Evolutionary conservation across 2,113 vertebrate genomes (phyloP), one percentile per base, ranked within the genome.

Genomic region (Notothenia rossii): DNA sequence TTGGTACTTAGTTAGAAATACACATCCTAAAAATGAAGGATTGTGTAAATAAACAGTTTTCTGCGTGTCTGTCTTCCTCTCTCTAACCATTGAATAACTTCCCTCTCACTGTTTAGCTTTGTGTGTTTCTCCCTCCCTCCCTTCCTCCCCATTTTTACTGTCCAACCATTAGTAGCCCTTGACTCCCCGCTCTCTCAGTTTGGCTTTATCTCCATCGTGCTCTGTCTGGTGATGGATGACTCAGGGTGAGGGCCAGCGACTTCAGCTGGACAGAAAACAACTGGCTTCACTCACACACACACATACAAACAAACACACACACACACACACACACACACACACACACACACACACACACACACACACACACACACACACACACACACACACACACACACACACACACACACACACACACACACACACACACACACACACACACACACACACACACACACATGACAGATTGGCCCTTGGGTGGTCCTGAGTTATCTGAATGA

Each of bases 211-310:
- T 70, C 76, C 75, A 66, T 84, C 84, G 55, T 36, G 67, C 77
- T 84, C 76, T 63, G 68, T 74, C 80, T 56, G 9, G 80, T 92
- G 87, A 91, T 88, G 87, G 87, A 92, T 92, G 70, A 80, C 70
- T 87, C 74, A 55, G 83, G 81, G 86, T 85, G 85, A 84, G 82
- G 87, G 82, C 82, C 81, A 20, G 73, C 54, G 85, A 89, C 87
- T 89, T 88, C 13, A 82, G 74, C 82, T 87, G 82, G 91, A 91
- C 76, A 59, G 88, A 88, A 83, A 89, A 82, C 87, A 92, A 92
- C 89, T 88, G 89, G 53, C 73, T 5, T 65, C 51, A 50, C 48
- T 73, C 12, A 46, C 65, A 29, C 36, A 36, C 36, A 36, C 36
- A 36, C 36, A 36, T 5, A 36, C 36, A 36, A 5, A 36, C 36